Conservation (phyloP, 2,113 vertebrate genomes). For the Alosa alosa region DNA sequence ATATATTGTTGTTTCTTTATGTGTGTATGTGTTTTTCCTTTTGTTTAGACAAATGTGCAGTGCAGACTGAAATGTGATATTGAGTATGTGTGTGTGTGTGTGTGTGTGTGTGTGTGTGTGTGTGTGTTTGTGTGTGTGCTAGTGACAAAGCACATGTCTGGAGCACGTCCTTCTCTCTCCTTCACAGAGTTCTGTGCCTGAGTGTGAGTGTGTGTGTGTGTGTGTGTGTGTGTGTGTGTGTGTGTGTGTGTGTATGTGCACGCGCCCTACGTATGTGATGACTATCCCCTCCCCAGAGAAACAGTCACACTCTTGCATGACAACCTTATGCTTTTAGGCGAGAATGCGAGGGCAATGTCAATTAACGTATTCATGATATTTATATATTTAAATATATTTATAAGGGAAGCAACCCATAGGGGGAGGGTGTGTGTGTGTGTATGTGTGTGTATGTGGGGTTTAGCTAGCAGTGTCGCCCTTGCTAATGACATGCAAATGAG, state of each 20-base stretch:
- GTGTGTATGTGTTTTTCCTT: neutral
- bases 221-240: slow-evolving; percentile 24
- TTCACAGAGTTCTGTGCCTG: slow-evolving; percentile 1
- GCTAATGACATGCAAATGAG: slow-evolving; percentile 76
- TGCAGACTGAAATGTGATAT: neutral
- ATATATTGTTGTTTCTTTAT: neutral
- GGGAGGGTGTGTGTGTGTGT: slow-evolving; percentile 32
- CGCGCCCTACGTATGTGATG: slow-evolving; percentile 7
- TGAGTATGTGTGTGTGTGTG: neutral
- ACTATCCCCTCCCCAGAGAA: slow-evolving; percentile 46
- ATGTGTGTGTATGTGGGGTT: neutral
- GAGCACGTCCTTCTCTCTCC: neutral
- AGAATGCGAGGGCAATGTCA: slow-evolving; percentile 56
- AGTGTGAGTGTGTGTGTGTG: slow-evolving; percentile 38
- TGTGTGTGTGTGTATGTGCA: slow-evolving; percentile 54
- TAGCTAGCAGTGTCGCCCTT: slow-evolving; percentile 61
- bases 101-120: slow-evolving; percentile 8
- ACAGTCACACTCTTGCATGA: slow-evolving; percentile 36
- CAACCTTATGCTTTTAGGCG: slow-evolving; percentile 53
- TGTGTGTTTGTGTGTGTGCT: slow-evolving; percentile 16
- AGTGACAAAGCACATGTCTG: slow-evolving; percentile 43
- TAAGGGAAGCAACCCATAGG: slow-evolving; percentile 69
- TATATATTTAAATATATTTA: slow-evolving; percentile 83
- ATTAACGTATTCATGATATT: slow-evolving; percentile 79
- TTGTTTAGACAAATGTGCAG: neutral